Conservation (phyloP, 2,113 vertebrate genomes). For the Gymnobelideus leadbeateri region DNA sequence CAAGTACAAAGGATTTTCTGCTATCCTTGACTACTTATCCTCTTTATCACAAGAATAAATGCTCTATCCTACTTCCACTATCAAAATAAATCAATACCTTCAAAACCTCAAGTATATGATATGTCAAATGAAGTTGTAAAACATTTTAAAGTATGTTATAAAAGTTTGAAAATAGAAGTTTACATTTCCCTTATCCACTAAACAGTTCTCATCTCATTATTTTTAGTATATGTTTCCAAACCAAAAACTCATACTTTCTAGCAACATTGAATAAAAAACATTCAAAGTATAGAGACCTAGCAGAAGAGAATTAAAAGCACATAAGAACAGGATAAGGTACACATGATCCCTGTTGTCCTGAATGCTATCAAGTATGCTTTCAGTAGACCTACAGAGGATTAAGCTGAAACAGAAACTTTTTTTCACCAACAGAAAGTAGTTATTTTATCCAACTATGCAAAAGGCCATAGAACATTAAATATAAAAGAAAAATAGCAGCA, state of each 20-base stretch:
- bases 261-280: not conserved
- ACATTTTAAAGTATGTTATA: conserved; percentile 19
- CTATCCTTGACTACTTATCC: not conserved
- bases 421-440: not conserved
- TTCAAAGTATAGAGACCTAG: not conserved
- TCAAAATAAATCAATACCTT: conserved; percentile 7
- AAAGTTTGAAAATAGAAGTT: not conserved
- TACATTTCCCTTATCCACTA: not conserved
- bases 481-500: not conserved
- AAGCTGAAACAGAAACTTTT: not conserved
- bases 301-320: no score
- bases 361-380: not conserved
- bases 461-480: not conserved
- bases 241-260: not conserved
- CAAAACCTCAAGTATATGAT: not conserved
- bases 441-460: not conserved
- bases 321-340: not conserved
- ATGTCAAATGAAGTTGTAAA: not conserved
- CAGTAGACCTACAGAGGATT: not conserved
- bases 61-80: not conserved
- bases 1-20: no score
- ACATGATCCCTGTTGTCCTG: not conserved
- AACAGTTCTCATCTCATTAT: not conserved
- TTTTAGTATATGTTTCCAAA: not conserved
- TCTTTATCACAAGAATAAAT: not conserved